Conservation (phyloP, 2,797 vertebrate species). For the Prunella strophiata region DNA sequence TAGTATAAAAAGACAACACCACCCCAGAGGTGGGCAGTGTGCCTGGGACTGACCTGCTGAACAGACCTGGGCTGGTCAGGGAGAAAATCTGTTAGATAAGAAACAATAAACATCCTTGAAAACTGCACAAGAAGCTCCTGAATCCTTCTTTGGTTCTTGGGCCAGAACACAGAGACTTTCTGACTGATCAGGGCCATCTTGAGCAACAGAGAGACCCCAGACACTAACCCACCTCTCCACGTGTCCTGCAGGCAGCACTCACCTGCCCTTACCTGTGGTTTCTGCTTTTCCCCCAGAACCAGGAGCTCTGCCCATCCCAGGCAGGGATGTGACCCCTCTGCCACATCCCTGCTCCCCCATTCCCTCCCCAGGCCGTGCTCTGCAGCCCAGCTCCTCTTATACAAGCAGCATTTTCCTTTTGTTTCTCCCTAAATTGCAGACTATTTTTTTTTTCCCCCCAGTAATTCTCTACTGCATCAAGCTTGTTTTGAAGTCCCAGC, state of each 20-base stretch:
- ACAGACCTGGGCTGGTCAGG: no score
- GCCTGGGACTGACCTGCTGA: no score
- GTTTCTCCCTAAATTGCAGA: constrained; percentile 27
- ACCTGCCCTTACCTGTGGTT: fast-evolving
- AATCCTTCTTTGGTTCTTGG: no score
- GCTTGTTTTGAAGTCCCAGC: constrained; percentile 53
- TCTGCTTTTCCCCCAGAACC: not conserved
- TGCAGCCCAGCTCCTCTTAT: not conserved
- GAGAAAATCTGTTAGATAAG: no score
- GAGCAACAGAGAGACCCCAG: no score
- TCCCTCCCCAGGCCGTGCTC: not conserved
- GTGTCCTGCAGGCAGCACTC: not conserved
- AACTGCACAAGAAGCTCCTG: no score
- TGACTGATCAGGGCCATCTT: no score
- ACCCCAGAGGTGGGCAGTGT: no score
- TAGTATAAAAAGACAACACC: no score
- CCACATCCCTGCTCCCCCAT: not conserved
- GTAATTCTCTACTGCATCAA: not conserved
- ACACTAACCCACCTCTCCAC: fast-evolving
- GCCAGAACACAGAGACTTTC: no score
- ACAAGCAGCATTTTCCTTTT: constrained; percentile 46
- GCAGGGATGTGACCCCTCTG: not conserved
- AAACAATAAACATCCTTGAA: no score
- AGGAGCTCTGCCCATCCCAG: not conserved
- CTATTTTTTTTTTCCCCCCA: not conserved